Evolutionary conservation across 2,113 vertebrate species (phyloP).

Genomic region (Monarcha castaneiventris): DNA sequence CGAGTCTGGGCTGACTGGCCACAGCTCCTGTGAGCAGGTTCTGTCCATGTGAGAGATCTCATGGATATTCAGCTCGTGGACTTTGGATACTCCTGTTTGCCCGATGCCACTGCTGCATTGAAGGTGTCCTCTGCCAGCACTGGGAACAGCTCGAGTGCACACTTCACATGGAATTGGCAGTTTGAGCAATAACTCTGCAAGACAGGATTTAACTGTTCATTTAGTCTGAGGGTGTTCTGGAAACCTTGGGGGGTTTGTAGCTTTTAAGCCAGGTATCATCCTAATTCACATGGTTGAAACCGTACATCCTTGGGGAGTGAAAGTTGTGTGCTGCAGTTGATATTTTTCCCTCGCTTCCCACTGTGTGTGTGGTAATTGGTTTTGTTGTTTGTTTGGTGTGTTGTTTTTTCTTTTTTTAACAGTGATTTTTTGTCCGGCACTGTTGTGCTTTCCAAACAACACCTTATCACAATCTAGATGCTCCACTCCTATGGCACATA

Average conservation of each 20-base stretch:
- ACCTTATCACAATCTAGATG: no score
- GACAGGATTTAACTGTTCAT: not conserved
- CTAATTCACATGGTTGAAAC: not conserved
- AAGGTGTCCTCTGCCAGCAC: not conserved
- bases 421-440: not conserved
- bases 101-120: not conserved
- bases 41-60: not conserved
- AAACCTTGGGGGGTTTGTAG: not conserved
- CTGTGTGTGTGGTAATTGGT: not conserved
- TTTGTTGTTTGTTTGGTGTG: not conserved
- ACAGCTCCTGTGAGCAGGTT: not conserved
- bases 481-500: not conserved
- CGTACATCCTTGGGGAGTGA: not conserved
- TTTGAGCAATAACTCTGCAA: not conserved
- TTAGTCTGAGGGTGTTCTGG: not conserved
- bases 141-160: not conserved
- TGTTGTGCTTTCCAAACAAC: not conserved
- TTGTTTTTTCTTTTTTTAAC: not conserved
- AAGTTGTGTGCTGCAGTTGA: not conserved
- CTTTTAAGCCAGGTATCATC: not conserved
- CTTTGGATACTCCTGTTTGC: not conserved
- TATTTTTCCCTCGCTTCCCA: not conserved
- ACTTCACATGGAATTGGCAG: not conserved
- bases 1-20: fast-evolving
- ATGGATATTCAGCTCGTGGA: not conserved